A percentile compares a stretch with the other conserved stretches of the same genome.
Evolutionary conservation across 2,888 invertebrate species (phyloP).

Genomic region (Metacarcinus magister): DNA sequence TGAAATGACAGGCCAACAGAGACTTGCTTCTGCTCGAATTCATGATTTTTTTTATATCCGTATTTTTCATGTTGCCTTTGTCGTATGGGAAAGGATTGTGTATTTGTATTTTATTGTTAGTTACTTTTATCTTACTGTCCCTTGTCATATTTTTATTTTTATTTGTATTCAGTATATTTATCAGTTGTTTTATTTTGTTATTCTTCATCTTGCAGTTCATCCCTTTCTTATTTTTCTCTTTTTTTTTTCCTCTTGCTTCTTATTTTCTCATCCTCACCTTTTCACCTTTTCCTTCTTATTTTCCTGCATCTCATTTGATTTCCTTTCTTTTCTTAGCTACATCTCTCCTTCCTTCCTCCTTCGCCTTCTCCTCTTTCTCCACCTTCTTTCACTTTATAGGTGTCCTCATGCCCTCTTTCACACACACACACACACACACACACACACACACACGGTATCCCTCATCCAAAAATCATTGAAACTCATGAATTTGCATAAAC

Average conservation of each 20-base stretch:
- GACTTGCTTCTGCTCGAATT: background rate
- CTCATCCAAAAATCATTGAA: background rate
- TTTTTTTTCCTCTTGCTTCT: background rate
- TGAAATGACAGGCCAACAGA: constrained; percentile 3
- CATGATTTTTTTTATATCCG: background rate
- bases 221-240: background rate
- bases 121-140: background rate
- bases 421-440: background rate
- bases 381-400: background rate
- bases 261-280: background rate
- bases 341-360: too few species aligned
- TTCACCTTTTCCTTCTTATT: background rate
- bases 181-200: background rate
- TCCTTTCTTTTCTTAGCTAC: too few species aligned
- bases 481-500: background rate
- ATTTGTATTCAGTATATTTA: background rate
- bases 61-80: background rate
- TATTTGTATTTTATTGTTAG: background rate
- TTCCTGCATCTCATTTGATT: too few species aligned
- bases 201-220: background rate
- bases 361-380: background rate
- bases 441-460: background rate
- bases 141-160: background rate
- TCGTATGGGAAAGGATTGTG: background rate
- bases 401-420: background rate